These are phyloP conservation scores for Acropternis orthonyx DNA, from an alignment of 2,797 vertebrate genomes.

Conservation along the genomic window DNA sequence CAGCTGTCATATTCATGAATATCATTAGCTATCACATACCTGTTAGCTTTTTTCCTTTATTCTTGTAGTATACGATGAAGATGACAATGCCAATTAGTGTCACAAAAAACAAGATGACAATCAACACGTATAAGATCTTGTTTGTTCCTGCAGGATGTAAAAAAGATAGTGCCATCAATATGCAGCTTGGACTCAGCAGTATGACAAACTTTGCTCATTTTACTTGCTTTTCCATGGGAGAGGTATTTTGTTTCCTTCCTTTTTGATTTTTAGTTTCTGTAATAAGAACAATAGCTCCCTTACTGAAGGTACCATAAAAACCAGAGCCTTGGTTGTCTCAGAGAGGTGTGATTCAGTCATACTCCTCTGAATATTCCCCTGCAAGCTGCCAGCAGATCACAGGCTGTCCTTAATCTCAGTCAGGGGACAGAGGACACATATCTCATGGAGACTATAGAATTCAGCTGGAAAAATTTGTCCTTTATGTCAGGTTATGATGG, in stretches of 20 bases:
- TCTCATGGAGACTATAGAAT: neutral
- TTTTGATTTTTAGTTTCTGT: neutral
- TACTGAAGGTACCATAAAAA: neutral
- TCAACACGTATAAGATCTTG: slow-evolving; percentile 63
- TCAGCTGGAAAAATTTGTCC: neutral
- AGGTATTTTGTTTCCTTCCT: neutral
- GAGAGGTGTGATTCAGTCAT: neutral
- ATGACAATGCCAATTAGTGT: slow-evolving; percentile 53
- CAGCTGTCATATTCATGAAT: neutral
- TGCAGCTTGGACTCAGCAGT: neutral
- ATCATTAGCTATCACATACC: slow-evolving; percentile 52
- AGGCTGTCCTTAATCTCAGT: neutral
- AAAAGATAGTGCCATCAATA: neutral
- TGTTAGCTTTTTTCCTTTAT: slow-evolving; percentile 76
- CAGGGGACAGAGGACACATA: neutral
- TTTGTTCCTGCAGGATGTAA: slow-evolving; percentile 63
- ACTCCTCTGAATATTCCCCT: neutral
- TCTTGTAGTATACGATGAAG: slow-evolving; percentile 71
- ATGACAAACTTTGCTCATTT: neutral
- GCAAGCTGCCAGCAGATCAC: neutral
- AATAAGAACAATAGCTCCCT: neutral
- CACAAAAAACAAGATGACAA: slow-evolving; percentile 70
- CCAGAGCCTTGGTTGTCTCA: neutral
- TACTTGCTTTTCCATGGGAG: neutral
- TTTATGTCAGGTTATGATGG: neutral